Percentiles rank a stretch among this genome's conserved stretches.
Evolutionary conservation across 35 echinoderm and acorn worm species (phyloP).

Genomic region (Acanthaster planci): DNA sequence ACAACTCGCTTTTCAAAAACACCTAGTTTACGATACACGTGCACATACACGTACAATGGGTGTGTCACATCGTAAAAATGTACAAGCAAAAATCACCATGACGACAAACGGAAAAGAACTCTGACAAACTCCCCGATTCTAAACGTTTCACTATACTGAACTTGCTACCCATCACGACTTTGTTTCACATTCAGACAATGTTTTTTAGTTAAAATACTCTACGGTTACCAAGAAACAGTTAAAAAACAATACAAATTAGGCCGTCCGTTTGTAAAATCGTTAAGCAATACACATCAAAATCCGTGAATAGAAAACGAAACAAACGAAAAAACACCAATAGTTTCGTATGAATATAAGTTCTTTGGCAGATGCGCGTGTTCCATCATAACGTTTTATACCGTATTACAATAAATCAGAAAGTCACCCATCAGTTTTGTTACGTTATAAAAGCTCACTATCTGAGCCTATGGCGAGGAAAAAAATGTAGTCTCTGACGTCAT

Average conservation of each 20-base stretch:
- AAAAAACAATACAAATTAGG: constrained; percentile 27
- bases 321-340: constrained; percentile 14
- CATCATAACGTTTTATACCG: not conserved
- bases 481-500: constrained; percentile 16
- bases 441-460: constrained; percentile 15
- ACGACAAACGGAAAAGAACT: constrained; percentile 9
- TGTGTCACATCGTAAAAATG: constrained; percentile 8
- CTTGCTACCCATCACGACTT: constrained; percentile 3
- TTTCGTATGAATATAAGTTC: constrained; percentile 27
- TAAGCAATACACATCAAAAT: constrained; percentile 32
- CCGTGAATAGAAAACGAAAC: constrained; percentile 16
- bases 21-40: constrained; percentile 16
- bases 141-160: constrained; percentile 6
- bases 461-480: constrained; percentile 28
- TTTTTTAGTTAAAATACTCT: constrained; percentile 6
- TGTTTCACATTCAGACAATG: constrained; percentile 23
- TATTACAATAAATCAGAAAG: constrained; percentile 29
- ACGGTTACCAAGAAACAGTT: constrained; percentile 13
- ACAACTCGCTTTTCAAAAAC: constrained; percentile 20
- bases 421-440: not conserved
- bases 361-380: constrained; percentile 25
- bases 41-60: constrained; percentile 3
- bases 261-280: constrained; percentile 30
- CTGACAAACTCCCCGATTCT: not conserved
- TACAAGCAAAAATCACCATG: not conserved